Base-by-base conservation (phyloP, 2,888 invertebrate species). In the Dicyrtoma fusca region DNA sequence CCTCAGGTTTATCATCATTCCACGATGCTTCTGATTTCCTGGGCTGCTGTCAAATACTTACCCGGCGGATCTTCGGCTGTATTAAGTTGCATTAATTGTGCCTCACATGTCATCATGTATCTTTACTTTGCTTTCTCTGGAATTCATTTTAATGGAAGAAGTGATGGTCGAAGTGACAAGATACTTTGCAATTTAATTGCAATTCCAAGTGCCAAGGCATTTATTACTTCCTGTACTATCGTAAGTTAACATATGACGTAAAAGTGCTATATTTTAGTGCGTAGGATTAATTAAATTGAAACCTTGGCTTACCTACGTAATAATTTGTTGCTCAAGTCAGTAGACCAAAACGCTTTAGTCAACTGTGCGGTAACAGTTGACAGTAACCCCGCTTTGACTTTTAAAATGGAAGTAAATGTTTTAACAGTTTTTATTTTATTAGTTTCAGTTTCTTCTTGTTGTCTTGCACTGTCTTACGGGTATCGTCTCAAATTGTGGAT, bases 1-100 rank as follows among this genome's bases (percentile, higher is more conserved):
- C 26, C 68, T 19, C 57, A 45, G 11, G 25, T 55, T n/a, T 68
- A 68, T 23, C 68, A 68, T 68, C 68, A 68, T 57, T 42, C 57
- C 1, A 68, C 44, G 4, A 68, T 68, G 55, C 26, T 68, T 11
- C 8, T 42, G 19, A 6, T 57, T n/a, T 1, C 21, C 25, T 68
- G 68, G 68, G 45, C 57, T 34, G 68, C 26, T 6, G 68, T 57
- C 26, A 55, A 53, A 23, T 68, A 68, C 23, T 45, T 68, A 14
- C 68, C 68, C 21, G 68, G 68, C 19, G 68, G 68, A 5, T 68
- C 68, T 1, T 26, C 68, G 1, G 55, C 68, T 1, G 57, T 68
- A 8, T 45, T 68, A 57, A 68, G 68, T 42, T 14, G 14, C 19
- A 14, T 68, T 11, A 68, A 68, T 68, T 68, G 57, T 34, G 4